phyloP scores from a whole-genome alignment of 2,113 vertebrate genomes.

The Antechinus flavipes region DNA sequence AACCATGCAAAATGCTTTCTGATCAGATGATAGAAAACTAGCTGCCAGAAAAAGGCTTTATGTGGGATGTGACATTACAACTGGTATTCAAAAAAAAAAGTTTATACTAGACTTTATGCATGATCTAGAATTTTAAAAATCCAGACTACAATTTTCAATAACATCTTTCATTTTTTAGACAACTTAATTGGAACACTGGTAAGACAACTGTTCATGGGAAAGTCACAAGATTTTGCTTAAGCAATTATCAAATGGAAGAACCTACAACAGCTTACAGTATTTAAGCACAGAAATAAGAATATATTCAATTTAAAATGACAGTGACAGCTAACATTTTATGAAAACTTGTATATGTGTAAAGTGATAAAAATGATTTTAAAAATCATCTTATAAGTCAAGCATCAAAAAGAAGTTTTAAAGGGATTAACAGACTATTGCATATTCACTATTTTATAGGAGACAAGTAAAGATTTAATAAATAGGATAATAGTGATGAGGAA shows the following conservation, averaged over 20 bases:
- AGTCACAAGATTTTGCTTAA: background rate
- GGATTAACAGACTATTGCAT: background rate
- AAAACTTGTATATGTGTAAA: background rate
- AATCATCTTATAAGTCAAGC: slow-evolving; percentile 14
- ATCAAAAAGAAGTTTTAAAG: background rate
- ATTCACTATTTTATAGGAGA: background rate
- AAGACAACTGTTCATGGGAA: background rate
- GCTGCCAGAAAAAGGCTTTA: background rate
- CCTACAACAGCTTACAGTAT: background rate
- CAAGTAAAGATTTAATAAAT: background rate
- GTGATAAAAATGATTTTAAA: background rate
- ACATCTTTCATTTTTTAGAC: background rate
- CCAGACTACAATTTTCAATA: slow-evolving; percentile 21
- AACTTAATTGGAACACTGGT: slow-evolving; percentile 5
- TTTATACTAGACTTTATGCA: background rate
- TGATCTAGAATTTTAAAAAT: slow-evolving; percentile 26
- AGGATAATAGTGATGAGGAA: background rate
- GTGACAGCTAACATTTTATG: background rate
- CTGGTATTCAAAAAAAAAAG: background rate
- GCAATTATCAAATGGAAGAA: background rate
- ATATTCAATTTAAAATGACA: slow-evolving; percentile 7
- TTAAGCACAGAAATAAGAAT: background rate
- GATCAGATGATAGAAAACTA: background rate
- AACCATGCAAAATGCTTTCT: background rate
- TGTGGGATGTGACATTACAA: background rate